Conservation (phyloP, 2,888 invertebrate genomes). For the Hedya salicella region DNA sequence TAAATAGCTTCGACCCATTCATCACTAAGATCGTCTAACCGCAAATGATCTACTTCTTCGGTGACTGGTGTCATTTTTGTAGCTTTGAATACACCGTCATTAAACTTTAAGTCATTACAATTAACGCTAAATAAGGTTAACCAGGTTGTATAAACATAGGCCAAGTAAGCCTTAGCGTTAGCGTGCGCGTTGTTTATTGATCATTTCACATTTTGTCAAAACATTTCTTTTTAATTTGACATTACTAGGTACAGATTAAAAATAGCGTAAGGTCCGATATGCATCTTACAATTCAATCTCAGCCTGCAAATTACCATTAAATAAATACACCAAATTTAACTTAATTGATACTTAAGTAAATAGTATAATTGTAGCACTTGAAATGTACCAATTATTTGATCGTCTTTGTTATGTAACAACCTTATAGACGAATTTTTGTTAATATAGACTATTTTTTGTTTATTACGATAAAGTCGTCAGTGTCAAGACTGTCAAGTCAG, state of each 20-base stretch:
- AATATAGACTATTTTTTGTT: too few species aligned
- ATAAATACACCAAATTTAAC: too few species aligned
- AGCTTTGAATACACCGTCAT: conserved; percentile 1
- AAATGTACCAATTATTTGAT: too few species aligned
- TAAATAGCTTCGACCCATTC: conserved; percentile 85
- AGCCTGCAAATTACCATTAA: too few species aligned
- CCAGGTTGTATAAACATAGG: conserved; percentile 11
- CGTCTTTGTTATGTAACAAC: too few species aligned
- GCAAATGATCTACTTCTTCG: conserved; percentile 59
- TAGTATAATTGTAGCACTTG: too few species aligned
- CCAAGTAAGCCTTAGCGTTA: neutral
- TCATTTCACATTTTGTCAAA: conserved; percentile 4
- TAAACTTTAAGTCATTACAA: neutral
- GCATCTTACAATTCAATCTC: too few species aligned
- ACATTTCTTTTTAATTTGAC: neutral
- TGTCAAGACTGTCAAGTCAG: too few species aligned
- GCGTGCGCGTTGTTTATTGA: conserved; percentile 28
- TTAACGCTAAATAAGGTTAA: neutral
- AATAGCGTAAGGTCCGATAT: neutral
- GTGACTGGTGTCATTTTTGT: conserved; percentile 62
- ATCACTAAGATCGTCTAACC: conserved; percentile 70
- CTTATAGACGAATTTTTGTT: too few species aligned
- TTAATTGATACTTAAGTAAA: too few species aligned
- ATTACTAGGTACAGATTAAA: neutral
- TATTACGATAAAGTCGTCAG: too few species aligned